Evolutionary conservation across 2,888 invertebrate genomes (phyloP), one percentile per base, ranked within the genome.

Genomic region (Hecatera dysodea): DNA sequence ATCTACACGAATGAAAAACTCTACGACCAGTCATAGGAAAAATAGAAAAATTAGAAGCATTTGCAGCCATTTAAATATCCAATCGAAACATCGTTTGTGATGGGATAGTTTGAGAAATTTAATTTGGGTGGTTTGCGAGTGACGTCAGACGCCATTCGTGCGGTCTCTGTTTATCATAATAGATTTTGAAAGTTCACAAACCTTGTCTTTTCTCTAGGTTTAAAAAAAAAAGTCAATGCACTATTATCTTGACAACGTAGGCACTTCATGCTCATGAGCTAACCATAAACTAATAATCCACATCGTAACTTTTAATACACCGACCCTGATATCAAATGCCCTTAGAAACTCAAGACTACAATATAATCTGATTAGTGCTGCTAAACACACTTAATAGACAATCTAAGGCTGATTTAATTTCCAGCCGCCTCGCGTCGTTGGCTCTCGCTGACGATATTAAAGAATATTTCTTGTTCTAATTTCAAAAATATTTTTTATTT

Each of bases 391-490:
- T 60, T 55, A 65, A 11, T 42, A 56, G 42, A 56, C 72, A 60
- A 59, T 62, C 48, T 59, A 44, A 42, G 27, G 48, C 59, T 75
- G 52, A 77, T 53, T 77, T 48, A 48, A 71, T 77, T 70, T 71
- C 17, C 27, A 42, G 6, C 65, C 9, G 48, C 22, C 48, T 39
- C 44, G 42, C 19, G 22, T 59, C 17, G 5, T n/a, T 27, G 44
- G 5, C 44, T 56, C 72, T 33, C 22, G 17, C n/a, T 39, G 65
- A 55, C 67, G 42, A 27, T 75, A 67, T 67, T 67, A 48, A 65
- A 46, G 39, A 19, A 75, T 22, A 19, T 15, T 33, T 66, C 67
- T 67, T 48, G 67, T 33, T 46, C 55, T 27, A 55, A 19, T 67
- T 44, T 67, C 27, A 27, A 24, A 24, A 56, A 66, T 29, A 6